Evolutionary conservation across 1,140 invertebrate species (phyloP).

Genomic region (Metaphire vulgaris): DNA sequence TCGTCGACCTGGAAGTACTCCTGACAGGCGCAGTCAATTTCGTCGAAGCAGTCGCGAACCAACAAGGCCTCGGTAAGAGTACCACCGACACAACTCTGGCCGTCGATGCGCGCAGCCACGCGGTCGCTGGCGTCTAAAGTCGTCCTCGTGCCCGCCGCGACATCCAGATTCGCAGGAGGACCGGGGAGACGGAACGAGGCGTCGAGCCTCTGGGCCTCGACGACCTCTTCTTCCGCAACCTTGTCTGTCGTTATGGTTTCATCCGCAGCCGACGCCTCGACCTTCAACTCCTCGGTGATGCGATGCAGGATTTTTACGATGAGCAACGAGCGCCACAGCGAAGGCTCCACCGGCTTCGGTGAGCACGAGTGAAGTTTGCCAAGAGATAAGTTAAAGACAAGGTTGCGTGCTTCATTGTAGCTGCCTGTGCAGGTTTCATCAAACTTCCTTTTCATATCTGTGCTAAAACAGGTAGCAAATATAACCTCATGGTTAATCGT

Average conservation of each 20-base stretch:
- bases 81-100: no score
- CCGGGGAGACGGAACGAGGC: not conserved
- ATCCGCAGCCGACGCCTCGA: not conserved
- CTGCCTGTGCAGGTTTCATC: not conserved
- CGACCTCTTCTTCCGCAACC: not conserved
- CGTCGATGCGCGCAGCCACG: no score
- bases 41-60: not conserved
- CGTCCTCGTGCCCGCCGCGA: not conserved
- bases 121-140: not conserved
- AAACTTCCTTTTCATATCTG: not conserved
- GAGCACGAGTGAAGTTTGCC: not conserved
- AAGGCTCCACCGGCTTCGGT: not conserved
- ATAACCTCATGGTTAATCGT: no score
- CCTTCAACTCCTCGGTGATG: not conserved
- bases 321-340: not conserved
- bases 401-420: not conserved
- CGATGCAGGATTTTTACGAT: not conserved
- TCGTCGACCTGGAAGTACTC: not conserved
- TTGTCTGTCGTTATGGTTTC: not conserved
- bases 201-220: not conserved
- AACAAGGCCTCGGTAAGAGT: no score
- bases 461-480: no score
- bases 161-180: not conserved
- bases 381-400: not conserved
- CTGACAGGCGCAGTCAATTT: not conserved